Percentiles rank a stretch among this genome's conserved stretches.
These are phyloP conservation scores for Cosmopolites sordidus DNA, from an alignment of 2,888 invertebrate species.

Conservation along the genomic window DNA sequence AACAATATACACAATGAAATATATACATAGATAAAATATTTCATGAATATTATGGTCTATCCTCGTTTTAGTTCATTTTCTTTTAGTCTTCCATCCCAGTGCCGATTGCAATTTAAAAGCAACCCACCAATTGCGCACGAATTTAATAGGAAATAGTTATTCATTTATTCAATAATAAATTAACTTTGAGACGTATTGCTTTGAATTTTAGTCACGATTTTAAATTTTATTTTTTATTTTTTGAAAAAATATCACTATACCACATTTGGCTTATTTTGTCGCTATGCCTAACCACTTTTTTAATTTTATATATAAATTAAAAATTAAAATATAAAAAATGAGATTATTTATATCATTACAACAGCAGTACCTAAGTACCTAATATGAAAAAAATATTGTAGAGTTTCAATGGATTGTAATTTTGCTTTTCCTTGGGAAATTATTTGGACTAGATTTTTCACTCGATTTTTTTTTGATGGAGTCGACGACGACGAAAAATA, in stretches of 20 bases:
- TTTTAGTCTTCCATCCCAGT: constrained; percentile 7
- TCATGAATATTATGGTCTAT: constrained; percentile 37
- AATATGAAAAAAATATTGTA: no score
- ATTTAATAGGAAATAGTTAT: neutral
- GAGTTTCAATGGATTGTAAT: no score
- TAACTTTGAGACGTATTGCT: constrained; percentile 18
- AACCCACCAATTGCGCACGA: no score
- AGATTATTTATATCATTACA: constrained; percentile 48
- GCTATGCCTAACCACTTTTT: constrained; percentile 13
- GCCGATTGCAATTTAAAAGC: constrained; percentile 23
- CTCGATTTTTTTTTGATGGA: no score
- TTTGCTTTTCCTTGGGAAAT: no score
- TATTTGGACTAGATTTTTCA: neutral
- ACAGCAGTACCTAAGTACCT: constrained; percentile 45
- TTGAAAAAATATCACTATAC: constrained; percentile 29
- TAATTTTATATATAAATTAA: neutral
- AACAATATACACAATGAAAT: constrained; percentile 52
- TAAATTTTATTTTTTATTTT: constrained; percentile 17
- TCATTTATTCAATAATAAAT: neutral
- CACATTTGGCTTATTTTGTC: constrained; percentile 23
- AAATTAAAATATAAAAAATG: constrained; percentile 13
- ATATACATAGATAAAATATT: constrained; percentile 49
- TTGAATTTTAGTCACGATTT: constrained; percentile 17
- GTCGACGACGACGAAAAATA: no score
- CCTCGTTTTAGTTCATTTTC: constrained; percentile 49